Evolutionary conservation across 2,888 invertebrate species (phyloP).

Genomic region (Aporophyla nigra): DNA sequence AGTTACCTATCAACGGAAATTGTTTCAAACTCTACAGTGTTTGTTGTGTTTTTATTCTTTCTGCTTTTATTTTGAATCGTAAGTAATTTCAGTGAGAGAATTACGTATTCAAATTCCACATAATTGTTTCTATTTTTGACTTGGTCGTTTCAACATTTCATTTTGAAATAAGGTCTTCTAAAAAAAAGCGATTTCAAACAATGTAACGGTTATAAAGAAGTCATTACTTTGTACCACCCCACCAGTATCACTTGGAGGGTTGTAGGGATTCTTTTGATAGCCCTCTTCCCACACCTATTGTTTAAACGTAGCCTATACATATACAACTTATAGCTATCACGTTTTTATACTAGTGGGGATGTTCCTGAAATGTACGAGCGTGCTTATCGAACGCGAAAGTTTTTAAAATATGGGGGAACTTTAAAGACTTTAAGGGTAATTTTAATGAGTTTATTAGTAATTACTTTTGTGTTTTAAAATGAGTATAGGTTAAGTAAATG

Average conservation of each 20-base stretch:
- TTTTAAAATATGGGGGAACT: conserved; percentile 52
- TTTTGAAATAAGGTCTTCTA: not conserved
- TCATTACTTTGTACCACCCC: conserved; percentile 6
- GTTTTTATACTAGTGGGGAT: conserved; percentile 6
- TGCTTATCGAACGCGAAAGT: conserved; percentile 39
- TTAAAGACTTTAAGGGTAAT: conserved; percentile 41
- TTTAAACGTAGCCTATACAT: conserved; percentile 31
- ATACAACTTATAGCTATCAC: conserved; percentile 20
- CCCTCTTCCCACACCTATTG: conserved; percentile 45
- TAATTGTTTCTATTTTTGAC: not conserved
- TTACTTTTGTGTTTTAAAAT: conserved; percentile 30
- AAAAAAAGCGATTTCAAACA: conserved; percentile 24
- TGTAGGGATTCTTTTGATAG: conserved; percentile 53
- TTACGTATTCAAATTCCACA: conserved; percentile 13
- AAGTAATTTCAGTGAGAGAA: not conserved
- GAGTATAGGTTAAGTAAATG: not conserved
- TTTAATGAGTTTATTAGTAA: conserved; percentile 44
- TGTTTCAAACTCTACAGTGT: not conserved
- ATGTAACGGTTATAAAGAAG: conserved; percentile 1
- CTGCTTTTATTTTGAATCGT: not conserved
- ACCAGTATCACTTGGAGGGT: conserved; percentile 16
- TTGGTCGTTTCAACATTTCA: not conserved
- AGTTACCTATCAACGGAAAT: conserved; percentile 9
- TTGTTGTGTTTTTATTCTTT: conserved; percentile 10
- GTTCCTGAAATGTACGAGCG: not conserved